A percentile compares a stretch with the other conserved stretches of the same genome.
These are phyloP conservation scores for Tineola bisselliella DNA, from an alignment of 2,888 invertebrate species.

Conservation along the genomic window DNA sequence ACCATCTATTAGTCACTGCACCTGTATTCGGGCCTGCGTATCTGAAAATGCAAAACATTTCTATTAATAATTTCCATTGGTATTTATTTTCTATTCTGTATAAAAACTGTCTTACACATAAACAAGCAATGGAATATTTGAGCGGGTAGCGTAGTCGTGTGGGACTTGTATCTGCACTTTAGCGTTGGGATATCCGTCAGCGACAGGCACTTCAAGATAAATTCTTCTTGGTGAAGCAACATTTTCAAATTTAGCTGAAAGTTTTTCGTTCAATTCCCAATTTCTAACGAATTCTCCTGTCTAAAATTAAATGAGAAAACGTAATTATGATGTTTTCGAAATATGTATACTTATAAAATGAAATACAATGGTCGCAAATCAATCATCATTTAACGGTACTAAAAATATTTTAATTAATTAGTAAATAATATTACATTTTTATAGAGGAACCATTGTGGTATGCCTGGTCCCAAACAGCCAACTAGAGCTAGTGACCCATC, in stretches of 20 bases:
- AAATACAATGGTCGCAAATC: too few species aligned
- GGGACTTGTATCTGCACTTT: slow-evolving; percentile 81
- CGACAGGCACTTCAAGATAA: slow-evolving; percentile 71
- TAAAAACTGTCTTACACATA: slow-evolving; percentile 74
- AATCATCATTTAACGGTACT: too few species aligned
- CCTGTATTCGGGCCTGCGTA: slow-evolving; percentile 94
- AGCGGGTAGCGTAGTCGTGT: slow-evolving; percentile 72
- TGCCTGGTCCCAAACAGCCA: slow-evolving; percentile 84
- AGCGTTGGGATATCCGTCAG: slow-evolving; percentile 71
- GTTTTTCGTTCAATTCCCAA: slow-evolving; percentile 75
- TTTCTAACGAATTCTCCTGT: slow-evolving; percentile 38
- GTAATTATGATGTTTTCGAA: too few species aligned
- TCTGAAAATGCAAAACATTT: slow-evolving; percentile 64
- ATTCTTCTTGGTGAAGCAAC: slow-evolving; percentile 68
- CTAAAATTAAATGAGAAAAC: slow-evolving; percentile 27
- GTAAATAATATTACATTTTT: slow-evolving; percentile 40
- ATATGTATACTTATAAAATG: too few species aligned
- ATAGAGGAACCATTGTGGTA: slow-evolving; percentile 78
- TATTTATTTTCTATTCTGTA: too few species aligned
- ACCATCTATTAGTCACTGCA: slow-evolving; percentile 83
- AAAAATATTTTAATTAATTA: slow-evolving; percentile 22
- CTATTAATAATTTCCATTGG: too few species aligned
- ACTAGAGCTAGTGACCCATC: slow-evolving; percentile 75
- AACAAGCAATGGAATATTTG: slow-evolving; percentile 83
- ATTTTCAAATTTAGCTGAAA: slow-evolving; percentile 54